A percentile compares a stretch with the other conserved stretches of the same genome.
These are phyloP conservation scores for Rhopalosiphum padi DNA, from an alignment of 1,140 invertebrate genomes.

Conservation along the genomic window DNA sequence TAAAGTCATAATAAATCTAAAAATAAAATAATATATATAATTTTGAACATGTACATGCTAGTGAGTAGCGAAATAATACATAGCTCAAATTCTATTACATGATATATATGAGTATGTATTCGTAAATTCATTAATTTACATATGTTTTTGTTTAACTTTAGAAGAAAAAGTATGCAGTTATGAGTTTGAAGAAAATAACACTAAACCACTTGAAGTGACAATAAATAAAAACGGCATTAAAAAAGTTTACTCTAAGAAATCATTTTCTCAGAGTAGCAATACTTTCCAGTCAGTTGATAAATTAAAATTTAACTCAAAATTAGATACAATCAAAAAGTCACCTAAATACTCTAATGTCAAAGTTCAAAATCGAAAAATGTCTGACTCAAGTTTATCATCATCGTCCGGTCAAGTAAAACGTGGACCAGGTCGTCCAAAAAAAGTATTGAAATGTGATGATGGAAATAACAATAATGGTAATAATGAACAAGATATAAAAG, in stretches of 20 bases:
- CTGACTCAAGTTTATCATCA: background rate
- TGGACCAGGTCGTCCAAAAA: slow-evolving; percentile 46
- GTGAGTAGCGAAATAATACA: background rate
- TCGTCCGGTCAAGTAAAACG: slow-evolving; percentile 20
- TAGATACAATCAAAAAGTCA: background rate
- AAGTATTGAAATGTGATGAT: slow-evolving; percentile 19
- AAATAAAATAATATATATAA: background rate
- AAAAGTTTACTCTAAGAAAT: slow-evolving; percentile 28
- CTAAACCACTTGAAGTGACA: background rate
- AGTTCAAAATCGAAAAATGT: slow-evolving; percentile 23
- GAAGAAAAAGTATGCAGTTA: background rate
- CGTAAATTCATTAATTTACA: background rate
- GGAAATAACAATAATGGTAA: background rate
- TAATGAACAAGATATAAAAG: background rate
- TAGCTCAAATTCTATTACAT: background rate
- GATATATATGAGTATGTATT: background rate
- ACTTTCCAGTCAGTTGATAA: background rate
- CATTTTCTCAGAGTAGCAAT: background rate
- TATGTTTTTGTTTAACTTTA: background rate
- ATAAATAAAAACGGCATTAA: background rate
- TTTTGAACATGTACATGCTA: background rate
- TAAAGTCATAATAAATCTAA: background rate
- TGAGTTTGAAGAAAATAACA: background rate
- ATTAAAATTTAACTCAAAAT: slow-evolving; percentile 20
- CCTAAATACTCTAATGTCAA: background rate